Evolutionary conservation across 1,140 invertebrate species (phyloP).

Genomic region (Laupala kohalensis): DNA sequence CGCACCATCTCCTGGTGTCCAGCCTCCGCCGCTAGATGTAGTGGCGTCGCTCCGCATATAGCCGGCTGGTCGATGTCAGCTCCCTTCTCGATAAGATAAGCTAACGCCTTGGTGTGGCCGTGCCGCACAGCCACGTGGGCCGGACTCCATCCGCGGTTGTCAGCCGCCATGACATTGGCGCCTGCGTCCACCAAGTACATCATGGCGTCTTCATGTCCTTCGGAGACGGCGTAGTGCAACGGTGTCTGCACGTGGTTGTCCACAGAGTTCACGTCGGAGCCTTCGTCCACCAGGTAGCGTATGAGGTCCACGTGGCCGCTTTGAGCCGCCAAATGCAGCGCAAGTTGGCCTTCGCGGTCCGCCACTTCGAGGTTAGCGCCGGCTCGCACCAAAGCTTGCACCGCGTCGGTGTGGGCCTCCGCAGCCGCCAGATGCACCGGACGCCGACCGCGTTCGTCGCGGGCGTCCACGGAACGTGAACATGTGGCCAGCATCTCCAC

Average conservation of each 20-base stretch:
- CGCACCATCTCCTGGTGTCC: background rate
- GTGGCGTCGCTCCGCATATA: background rate
- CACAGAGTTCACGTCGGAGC: constrained; percentile 55
- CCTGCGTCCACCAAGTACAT: constrained; percentile 56
- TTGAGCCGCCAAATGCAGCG: constrained; percentile 62
- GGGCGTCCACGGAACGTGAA: constrained; percentile 49
- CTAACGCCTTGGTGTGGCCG: background rate
- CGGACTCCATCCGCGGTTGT: constrained; percentile 60
- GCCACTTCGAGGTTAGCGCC: constrained; percentile 52
- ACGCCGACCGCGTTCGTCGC: constrained; percentile 55
- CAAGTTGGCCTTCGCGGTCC: constrained; percentile 61
- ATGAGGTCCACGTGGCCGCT: constrained; percentile 62
- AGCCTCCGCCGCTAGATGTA: background rate
- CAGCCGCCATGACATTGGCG: constrained; percentile 56
- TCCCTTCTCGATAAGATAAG: background rate
- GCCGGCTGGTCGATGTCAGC: background rate
- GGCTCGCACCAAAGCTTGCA: constrained; percentile 52
- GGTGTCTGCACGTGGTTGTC: constrained; percentile 64
- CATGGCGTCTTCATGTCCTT: constrained; percentile 61
- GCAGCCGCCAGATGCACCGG: constrained; percentile 66
- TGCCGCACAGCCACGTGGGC: constrained; percentile 52
- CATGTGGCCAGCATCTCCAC: constrained; percentile 50
- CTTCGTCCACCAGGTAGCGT: constrained; percentile 51
- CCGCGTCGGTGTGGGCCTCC: constrained; percentile 57
- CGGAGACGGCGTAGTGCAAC: constrained; percentile 60